phyloP scores from a whole-genome alignment of 2,797 vertebrate species.

The Taeniopygia guttata region DNA sequence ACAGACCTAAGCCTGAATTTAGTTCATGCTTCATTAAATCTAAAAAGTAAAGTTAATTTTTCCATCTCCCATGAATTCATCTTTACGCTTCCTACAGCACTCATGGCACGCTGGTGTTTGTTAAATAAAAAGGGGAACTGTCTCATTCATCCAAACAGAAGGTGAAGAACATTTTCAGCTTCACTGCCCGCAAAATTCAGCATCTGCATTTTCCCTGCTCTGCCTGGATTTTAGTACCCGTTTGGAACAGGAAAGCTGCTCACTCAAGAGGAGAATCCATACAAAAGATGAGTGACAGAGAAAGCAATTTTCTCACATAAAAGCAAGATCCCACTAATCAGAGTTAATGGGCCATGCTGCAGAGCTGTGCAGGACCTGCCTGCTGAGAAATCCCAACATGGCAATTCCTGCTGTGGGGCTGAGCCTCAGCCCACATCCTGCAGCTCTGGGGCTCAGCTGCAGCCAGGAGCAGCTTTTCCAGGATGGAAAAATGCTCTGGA shows the following conservation, averaged over 20 bases:
- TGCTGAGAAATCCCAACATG: neutral
- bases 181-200: neutral
- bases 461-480: slow-evolving; percentile 13
- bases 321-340: slow-evolving; percentile 22
- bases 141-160: neutral
- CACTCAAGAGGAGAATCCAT: neutral
- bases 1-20: neutral
- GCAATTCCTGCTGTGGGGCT: neutral
- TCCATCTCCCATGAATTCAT: neutral
- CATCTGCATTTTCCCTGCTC: neutral
- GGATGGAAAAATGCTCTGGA: neutral
- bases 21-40: neutral
- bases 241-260: neutral
- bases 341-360: neutral
- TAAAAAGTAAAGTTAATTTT: neutral
- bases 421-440: neutral
- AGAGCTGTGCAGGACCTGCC: neutral
- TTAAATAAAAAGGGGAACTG: neutral
- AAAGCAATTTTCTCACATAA: slow-evolving; percentile 14
- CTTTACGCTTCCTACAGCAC: neutral
- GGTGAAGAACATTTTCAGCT: neutral
- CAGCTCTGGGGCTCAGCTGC: neutral
- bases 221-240: neutral
- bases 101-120: neutral
- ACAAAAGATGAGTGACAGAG: neutral